Evolutionary conservation across 92 coral and sea anemone genomes (phyloP).

Genomic region (Porites rus): DNA sequence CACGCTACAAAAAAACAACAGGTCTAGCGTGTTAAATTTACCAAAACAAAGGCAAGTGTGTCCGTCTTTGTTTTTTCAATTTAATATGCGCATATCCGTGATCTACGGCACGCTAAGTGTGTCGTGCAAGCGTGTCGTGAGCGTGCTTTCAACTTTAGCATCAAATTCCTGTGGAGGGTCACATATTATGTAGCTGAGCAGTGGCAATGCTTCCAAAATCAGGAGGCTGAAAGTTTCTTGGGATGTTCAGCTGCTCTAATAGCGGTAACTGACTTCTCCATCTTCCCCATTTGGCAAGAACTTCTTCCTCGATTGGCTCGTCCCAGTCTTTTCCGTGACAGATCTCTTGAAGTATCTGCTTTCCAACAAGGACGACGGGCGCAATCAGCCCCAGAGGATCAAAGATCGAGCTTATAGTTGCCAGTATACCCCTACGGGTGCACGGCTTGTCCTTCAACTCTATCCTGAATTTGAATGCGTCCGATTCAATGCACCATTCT

Average conservation of each 20-base stretch:
- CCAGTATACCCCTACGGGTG: not conserved
- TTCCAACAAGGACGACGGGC: conserved; percentile 14
- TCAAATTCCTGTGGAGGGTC: no score
- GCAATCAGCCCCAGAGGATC: conserved; percentile 18
- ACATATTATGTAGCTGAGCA: conserved; percentile 22
- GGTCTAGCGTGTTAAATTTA: no score
- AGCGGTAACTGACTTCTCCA: no score
- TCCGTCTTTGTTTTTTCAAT: no score
- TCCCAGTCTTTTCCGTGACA: conserved; percentile 28
- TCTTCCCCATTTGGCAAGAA: not conserved
- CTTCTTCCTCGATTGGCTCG: conserved; percentile 16
- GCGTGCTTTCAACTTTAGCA: no score
- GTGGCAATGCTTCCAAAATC: not conserved
- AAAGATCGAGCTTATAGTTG: not conserved
- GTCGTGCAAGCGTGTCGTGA: no score
- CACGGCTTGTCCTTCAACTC: conserved; percentile 15
- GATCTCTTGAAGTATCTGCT: conserved; percentile 25
- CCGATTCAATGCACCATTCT: conserved; percentile 26
- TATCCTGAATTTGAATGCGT: conserved; percentile 5
- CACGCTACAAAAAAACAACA: no score
- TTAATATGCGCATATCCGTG: no score
- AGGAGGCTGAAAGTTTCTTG: not conserved
- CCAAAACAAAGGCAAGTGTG: no score
- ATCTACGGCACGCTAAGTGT: no score
- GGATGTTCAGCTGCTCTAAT: no score